phyloP scores from a whole-genome alignment of 2,797 vertebrate genomes.

The Paguma larvata region DNA sequence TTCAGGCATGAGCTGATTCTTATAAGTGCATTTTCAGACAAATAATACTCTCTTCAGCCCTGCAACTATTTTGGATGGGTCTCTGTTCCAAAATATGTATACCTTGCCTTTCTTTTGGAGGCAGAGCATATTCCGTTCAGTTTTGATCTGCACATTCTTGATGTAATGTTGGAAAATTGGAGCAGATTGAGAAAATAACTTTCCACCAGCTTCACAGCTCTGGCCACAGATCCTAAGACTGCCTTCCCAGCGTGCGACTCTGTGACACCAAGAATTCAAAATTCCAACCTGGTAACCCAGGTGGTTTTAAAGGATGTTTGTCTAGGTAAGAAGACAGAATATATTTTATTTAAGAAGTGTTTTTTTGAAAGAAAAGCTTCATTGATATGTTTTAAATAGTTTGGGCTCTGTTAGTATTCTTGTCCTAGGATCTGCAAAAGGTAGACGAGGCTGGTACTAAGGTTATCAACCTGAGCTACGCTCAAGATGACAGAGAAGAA shows the following conservation, averaged over 20 bases:
- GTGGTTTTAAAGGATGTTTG: background rate
- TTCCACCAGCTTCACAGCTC: background rate
- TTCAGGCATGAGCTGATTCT: background rate
- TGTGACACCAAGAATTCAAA: background rate
- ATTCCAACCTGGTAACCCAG: background rate
- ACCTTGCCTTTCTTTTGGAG: background rate
- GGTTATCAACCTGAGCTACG: background rate
- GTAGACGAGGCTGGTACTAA: background rate
- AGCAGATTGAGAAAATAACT: constrained; percentile 66
- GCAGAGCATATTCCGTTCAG: constrained; percentile 47
- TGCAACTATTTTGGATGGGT: constrained; percentile 35
- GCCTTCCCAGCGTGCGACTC: background rate
- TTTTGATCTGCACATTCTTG: constrained; percentile 43
- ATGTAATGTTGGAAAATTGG: constrained; percentile 37
- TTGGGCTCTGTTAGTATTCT: background rate
- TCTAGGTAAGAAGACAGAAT: background rate
- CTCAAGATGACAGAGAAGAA: background rate
- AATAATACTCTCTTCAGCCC: background rate
- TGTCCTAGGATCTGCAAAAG: background rate
- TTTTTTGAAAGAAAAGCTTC: background rate
- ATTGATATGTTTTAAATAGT: constrained; percentile 12
- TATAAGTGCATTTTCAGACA: constrained; percentile 7
- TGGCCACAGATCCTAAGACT: background rate
- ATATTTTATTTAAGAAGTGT: background rate
- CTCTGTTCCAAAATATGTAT: constrained; percentile 57